Conservation (phyloP, 2,888 invertebrate genomes). For the Xanthia togata region DNA sequence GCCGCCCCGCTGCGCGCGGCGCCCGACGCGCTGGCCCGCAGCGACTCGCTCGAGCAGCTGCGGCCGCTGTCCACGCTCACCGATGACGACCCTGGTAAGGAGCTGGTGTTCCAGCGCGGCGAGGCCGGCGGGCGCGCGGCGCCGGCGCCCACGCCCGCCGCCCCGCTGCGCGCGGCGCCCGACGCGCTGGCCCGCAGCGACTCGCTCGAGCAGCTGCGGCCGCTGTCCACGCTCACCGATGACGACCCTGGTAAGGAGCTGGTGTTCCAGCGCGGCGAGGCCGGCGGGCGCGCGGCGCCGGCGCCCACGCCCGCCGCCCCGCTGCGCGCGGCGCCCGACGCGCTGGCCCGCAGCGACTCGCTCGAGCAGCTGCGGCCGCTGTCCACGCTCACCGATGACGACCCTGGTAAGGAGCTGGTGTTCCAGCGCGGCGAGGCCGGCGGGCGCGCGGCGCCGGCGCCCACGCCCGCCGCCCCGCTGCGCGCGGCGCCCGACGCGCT, state of each 20-base stretch:
- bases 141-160: constrained; percentile 93
- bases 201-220: constrained; percentile 92
- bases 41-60: constrained; percentile 94
- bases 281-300: constrained; percentile 91
- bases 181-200: constrained; percentile 95
- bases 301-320: constrained; percentile 93
- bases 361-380: constrained; percentile 91
- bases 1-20: constrained; percentile 93
- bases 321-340: constrained; percentile 93
- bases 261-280: no score
- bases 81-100: constrained; percentile 87
- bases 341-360: constrained; percentile 94
- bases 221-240: constrained; percentile 86
- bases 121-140: constrained; percentile 90
- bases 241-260: constrained; percentile 88
- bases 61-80: constrained; percentile 86
- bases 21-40: constrained; percentile 94
- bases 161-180: constrained; percentile 92
- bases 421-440: no score
- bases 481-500: constrained; percentile 93
- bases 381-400: constrained; percentile 86
- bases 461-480: constrained; percentile 93
- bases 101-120: no score
- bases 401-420: no score
- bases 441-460: constrained; percentile 92